Conservation (phyloP, 2,797 vertebrate genomes). For the Knipowitschia caucasica region DNA sequence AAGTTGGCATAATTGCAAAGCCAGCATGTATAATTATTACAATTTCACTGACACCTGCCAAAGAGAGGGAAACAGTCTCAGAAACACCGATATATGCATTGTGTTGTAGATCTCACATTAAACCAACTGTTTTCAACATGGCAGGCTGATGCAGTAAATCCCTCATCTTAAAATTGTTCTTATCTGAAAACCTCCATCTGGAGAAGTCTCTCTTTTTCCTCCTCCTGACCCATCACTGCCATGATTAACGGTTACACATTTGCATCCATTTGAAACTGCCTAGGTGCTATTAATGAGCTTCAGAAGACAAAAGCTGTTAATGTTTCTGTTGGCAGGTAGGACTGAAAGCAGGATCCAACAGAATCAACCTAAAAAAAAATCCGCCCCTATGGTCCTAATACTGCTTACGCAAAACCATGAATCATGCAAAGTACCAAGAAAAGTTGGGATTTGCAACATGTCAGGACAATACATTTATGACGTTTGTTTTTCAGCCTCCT, state of each 20-base stretch:
- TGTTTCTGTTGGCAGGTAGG: slow-evolving; percentile 56
- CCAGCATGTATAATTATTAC: slow-evolving; percentile 11
- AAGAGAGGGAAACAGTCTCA: slow-evolving; percentile 23
- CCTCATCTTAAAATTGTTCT: slow-evolving; percentile 49
- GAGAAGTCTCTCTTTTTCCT: slow-evolving; percentile 8
- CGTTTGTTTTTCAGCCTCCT: slow-evolving; percentile 13
- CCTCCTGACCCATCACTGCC: slow-evolving; percentile 17
- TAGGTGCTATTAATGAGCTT: slow-evolving; percentile 35
- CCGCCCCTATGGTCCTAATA: slow-evolving; percentile 10
- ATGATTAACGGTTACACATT: slow-evolving; percentile 70
- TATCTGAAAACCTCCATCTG: slow-evolving; percentile 50
- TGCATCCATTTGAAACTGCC: slow-evolving; percentile 66
- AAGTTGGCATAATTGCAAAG: slow-evolving; percentile 9
- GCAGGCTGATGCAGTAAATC: slow-evolving; percentile 29
- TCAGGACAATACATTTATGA: slow-evolving; percentile 24
- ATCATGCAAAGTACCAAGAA: slow-evolving; percentile 19
- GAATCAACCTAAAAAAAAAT: slow-evolving; percentile 9
- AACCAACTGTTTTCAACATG: slow-evolving; percentile 19
- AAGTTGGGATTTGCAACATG: slow-evolving; percentile 18
- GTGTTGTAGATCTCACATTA: slow-evolving; percentile 30
- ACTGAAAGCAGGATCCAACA: slow-evolving; percentile 3
- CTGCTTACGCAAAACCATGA: slow-evolving; percentile 21
- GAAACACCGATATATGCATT: slow-evolving; percentile 10
- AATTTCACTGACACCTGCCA: slow-evolving; percentile 3
- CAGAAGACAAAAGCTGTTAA: slow-evolving; percentile 15